Conservation (phyloP, 1,140 invertebrate species). For the Eriosoma lanigerum region DNA sequence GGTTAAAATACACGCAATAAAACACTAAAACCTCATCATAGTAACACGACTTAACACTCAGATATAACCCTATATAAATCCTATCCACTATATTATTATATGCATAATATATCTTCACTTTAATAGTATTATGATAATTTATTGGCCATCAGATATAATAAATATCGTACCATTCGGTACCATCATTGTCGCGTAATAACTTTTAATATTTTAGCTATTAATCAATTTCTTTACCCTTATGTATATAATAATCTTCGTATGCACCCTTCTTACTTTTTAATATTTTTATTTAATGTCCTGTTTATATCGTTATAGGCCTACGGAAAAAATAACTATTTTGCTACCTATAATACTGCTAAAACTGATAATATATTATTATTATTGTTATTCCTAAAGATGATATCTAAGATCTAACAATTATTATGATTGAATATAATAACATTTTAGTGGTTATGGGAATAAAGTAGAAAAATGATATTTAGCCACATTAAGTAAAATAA, state of each 20-base stretch:
- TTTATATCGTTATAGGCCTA: too few species aligned
- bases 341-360: neutral
- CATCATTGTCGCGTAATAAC: neutral
- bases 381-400: too few species aligned
- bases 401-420: too few species aligned
- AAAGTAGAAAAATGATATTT: neutral
- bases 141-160: conserved; percentile 25
- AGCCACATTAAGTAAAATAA: neutral
- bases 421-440: neutral
- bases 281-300: conserved; percentile 1
- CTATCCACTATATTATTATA: too few species aligned
- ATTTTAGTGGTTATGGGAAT: neutral
- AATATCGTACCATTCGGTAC: conserved; percentile 42
- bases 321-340: neutral
- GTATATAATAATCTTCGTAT: conserved; percentile 7
- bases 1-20: conserved; percentile 1
- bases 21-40: conserved; percentile 3
- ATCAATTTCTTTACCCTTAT: conserved; percentile 16
- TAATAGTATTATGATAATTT: conserved; percentile 24
- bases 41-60: neutral
- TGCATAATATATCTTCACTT: neutral
- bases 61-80: neutral
- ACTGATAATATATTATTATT: too few species aligned
- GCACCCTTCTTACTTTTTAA: neutral
- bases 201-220: conserved; percentile 9